phyloP scores from a whole-genome alignment of 2,888 invertebrate genomes.

The Sphaeridia pumilis region DNA sequence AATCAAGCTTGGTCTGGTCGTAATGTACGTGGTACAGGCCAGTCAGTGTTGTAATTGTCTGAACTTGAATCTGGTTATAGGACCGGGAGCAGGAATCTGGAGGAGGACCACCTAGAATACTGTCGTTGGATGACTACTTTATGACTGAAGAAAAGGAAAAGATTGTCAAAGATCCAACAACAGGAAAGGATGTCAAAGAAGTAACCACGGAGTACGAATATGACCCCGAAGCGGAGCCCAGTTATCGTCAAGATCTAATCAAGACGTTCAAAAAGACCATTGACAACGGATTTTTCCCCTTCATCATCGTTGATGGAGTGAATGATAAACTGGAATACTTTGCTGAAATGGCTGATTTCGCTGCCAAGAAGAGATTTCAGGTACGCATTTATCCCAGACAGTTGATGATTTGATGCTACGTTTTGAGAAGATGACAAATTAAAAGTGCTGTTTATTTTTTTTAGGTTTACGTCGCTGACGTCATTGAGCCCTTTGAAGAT shows the following conservation, averaged over 20 bases:
- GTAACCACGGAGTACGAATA: constrained; percentile 76
- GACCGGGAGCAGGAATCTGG: constrained; percentile 61
- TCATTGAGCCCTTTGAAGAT: constrained; percentile 64
- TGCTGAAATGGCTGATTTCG: constrained; percentile 77
- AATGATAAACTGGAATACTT: constrained; percentile 71
- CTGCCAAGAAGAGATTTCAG: constrained; percentile 73
- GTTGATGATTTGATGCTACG: neutral
- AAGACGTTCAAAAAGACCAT: constrained; percentile 80
- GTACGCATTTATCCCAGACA: too few species aligned
- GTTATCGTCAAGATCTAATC: constrained; percentile 66
- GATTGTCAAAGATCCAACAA: constrained; percentile 55
- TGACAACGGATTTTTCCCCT: constrained; percentile 78
- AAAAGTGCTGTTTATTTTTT: neutral
- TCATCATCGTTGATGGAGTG: constrained; percentile 83
- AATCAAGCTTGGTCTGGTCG: too few species aligned
- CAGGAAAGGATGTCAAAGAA: constrained; percentile 53
- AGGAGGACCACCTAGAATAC: constrained; percentile 77
- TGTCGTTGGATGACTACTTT: constrained; percentile 92
- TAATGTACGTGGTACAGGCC: neutral
- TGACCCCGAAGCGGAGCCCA: constrained; percentile 68
- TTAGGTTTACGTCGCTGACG: constrained; percentile 80
- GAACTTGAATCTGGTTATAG: too few species aligned
- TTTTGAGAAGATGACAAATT: neutral
- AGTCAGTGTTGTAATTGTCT: neutral
- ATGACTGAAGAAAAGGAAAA: constrained; percentile 76